Conservation (phyloP, 1,140 invertebrate species). For the Andrena cerasifolii region DNA sequence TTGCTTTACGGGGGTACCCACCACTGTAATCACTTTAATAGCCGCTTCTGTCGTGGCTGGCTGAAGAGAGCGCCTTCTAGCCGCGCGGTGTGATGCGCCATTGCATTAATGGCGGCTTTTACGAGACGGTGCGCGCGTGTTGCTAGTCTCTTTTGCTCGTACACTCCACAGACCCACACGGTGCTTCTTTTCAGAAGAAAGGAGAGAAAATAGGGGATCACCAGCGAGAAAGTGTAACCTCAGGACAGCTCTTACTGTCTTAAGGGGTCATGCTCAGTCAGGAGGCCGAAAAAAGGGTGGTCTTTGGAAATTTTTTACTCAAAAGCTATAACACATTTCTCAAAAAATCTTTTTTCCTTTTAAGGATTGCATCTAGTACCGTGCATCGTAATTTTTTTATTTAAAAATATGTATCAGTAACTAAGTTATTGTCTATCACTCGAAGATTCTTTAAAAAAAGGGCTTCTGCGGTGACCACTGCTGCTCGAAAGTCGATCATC, state of each 20-base stretch:
- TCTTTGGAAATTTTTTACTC: too few species aligned
- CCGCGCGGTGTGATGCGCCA: slow-evolving; percentile 33
- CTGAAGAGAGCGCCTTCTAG: slow-evolving; percentile 35
- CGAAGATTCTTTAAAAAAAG: too few species aligned
- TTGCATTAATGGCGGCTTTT: slow-evolving; percentile 64
- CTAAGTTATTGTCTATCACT: too few species aligned
- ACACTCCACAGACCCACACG: background rate
- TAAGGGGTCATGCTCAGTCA: too few species aligned
- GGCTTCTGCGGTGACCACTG: too few species aligned
- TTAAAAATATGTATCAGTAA: too few species aligned
- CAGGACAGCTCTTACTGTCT: background rate
- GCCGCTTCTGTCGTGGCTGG: slow-evolving; percentile 67
- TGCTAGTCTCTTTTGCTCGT: background rate
- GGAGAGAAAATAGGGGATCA: background rate
- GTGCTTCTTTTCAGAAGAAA: background rate
- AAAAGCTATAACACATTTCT: too few species aligned
- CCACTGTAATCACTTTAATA: slow-evolving; percentile 77
- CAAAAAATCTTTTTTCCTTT: too few species aligned
- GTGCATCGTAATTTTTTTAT: too few species aligned
- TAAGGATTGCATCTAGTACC: too few species aligned
- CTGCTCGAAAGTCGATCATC: too few species aligned
- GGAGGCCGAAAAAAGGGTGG: too few species aligned
- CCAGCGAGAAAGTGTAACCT: background rate
- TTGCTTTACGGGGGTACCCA: slow-evolving; percentile 73
- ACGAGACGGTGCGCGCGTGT: slow-evolving; percentile 33